Base-by-base conservation (phyloP, 1,140 invertebrate species). In the Agrilus planipennis region DNA sequence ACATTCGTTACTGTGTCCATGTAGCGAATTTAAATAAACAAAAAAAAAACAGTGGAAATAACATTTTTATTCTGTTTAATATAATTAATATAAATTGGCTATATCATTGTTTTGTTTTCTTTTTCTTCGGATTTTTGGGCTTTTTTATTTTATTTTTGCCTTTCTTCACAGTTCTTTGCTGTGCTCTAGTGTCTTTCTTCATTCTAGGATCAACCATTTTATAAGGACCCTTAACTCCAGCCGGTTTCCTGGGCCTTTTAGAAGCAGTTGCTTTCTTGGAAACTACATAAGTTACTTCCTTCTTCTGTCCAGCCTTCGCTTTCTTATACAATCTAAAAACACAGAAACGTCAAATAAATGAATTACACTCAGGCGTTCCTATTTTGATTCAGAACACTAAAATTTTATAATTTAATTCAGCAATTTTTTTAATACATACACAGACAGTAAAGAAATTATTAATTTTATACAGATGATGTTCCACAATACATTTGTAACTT, bases 201-300 rank as follows among this genome's bases (percentile, higher is more conserved):
- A 98, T 82, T 42, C 94, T 69, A 4, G 79, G 77, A 75, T 99
- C 94, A 0, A 99, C 95, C 2, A 98, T 76, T 61, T 86, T 94
- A 61, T 86, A 99, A 10, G 71, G 81, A 39, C 94, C 93, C 64
- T 91, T 90, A 0, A 94, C 79, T 15, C 91, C 90, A 1, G 75
- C 61, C 1, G 94, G 94, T 51, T 90, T 68, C 22, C 71, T 65
- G 18, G 81, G 75, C 35, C 77, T 72, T 54, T 87, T 92, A 0
- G 79, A 79, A 1, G 81, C 72, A 18, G 69, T 76, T 48, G 84
- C 78, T 63, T 94, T 97, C 55, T 93, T 97, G 11, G 91, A 81
- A 0, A 97, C 90, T 0, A 98, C 84, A 59, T 98, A 97, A 0
- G 81, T 91, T 0, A 94, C 71, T 61, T 96, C 85, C 55, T 86